A percentile compares a stretch with the other conserved stretches of the same genome.
Conservation (phyloP, 2,797 vertebrate genomes). For the Choloepus didactylus region DNA sequence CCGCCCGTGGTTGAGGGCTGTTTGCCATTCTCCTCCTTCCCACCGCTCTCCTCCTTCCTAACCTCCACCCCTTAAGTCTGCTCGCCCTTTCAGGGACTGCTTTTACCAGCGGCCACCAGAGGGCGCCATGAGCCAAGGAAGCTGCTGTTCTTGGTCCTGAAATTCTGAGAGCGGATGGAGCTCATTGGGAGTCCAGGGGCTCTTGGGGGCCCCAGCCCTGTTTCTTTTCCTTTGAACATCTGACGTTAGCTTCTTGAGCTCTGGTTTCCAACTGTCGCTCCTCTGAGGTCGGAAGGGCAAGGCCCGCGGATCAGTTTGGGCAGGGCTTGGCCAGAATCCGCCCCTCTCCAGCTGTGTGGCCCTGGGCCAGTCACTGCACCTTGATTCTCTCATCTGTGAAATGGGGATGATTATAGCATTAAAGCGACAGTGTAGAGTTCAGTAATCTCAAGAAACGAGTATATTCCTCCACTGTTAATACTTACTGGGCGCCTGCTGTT, state of each 20-base stretch:
- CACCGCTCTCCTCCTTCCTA: rapidly evolving
- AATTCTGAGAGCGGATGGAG: not conserved
- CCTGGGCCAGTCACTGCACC: not conserved
- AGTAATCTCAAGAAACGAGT: not conserved
- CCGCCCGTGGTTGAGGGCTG: not conserved
- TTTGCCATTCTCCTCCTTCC: too few species aligned
- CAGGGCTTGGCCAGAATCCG: not conserved
- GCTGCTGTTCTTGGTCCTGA: constrained; percentile 70
- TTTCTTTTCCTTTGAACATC: not conserved
- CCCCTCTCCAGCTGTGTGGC: not conserved
- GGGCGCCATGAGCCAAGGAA: not conserved
- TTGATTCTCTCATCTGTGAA: not conserved
- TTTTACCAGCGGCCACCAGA: constrained; percentile 13
- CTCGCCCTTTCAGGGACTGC: not conserved
- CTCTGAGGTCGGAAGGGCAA: not conserved
- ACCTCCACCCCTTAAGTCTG: not conserved
- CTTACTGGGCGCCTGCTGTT: not conserved
- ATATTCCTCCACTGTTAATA: too few species aligned
- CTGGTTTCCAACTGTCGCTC: not conserved
- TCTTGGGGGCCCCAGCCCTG: not conserved
- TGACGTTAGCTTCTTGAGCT: not conserved
- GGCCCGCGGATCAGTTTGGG: not conserved
- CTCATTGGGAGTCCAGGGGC: not conserved
- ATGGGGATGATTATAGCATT: not conserved
- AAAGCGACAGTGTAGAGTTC: not conserved